Base-by-base conservation (phyloP, 1,140 invertebrate species). In the Drosophila subobscura region DNA sequence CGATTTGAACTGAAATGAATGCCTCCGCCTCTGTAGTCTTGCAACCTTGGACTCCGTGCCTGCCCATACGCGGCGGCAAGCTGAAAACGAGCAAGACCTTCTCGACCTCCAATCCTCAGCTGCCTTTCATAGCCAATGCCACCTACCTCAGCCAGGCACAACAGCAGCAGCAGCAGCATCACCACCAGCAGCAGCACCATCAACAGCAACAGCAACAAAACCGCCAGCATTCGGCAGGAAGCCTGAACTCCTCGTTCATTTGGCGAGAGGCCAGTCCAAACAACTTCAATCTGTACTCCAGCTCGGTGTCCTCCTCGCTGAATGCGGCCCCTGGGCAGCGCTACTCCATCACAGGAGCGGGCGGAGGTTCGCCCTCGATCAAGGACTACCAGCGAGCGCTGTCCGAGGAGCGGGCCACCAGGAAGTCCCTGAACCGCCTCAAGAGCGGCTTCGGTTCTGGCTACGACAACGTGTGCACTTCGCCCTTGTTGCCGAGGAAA, bases 201-300 rank as follows among this genome's bases (percentile, higher is more conserved):
- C 51, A 59, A 0, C 57, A 65, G 1, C 58, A 47, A 5, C 61
- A 52, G 12, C 49, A 40, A 1, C 40, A 33, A 41, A 65, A 29
- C n/a, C 74, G 78, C 1, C 90, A 90, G 47, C 77, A 80, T 27
- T 91, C 90, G 8, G 88, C 83, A 0, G 85, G 77, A 54, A 91
- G 91, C 22, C 45, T 92, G 7, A 92, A 92, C 46, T 91, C 91
- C n/a, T 92, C 91, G 1, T 91, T 88, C 14, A 91, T 92, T 49
- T 92, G 91, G 91, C 86, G 91, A 33, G 91, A 92, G 71, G 91
- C 90, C 2, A 91, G 91, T 66, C 91, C 91, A 22, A 92, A 92
- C 60, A 91, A 91, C 70, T 92, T 92, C 47, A 92, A 92, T 49
- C 33, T 92, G 42, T 92, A 92, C 76, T 91, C 91, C 51, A 88